Base-by-base conservation (phyloP, 2,797 vertebrate genomes). In the Philypnodon macrostomus region DNA sequence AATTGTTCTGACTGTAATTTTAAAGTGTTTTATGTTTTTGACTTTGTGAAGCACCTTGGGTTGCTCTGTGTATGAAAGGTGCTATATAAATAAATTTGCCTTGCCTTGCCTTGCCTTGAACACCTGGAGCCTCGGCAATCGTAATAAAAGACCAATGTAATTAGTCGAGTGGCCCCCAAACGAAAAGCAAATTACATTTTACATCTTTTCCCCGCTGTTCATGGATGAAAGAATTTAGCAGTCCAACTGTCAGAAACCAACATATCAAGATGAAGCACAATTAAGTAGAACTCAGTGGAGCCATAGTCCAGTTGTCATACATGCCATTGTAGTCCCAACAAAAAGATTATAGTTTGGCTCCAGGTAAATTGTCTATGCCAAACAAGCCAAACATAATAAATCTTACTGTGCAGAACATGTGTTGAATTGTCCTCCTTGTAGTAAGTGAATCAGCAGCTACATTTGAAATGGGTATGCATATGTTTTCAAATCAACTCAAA, bases 61-160 rank as follows among this genome's bases (percentile, higher is more conserved):
- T n/a, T n/a, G n/a, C n/a, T n/a, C n/a, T n/a, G n/a, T n/a, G n/a
- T n/a, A n/a, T n/a, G n/a, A n/a, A n/a, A n/a, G n/a, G n/a, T n/a
- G n/a, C n/a, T n/a, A n/a, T n/a, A n/a, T n/a, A n/a, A n/a, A n/a
- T n/a, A n/a, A n/a, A n/a, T n/a, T n/a, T n/a, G n/a, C n/a, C n/a
- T n/a, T n/a, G n/a, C n/a, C n/a, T 42, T 23, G 30, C 36, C 53
- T 63, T 32, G 55, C 62, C 63, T 53, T 41, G 40, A 72, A 72
- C 53, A 76, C 68, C 59, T 63, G 69, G 59, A 51, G 47, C 54
- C 48, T 63, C 53, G 49, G 63, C 48, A 53, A 53, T 33, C 32
- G 44, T 46, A 19, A 46, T 32, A 32, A 44, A 44, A 44, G 41
- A 42, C 35, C 57, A 29, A 21, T 37, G 58, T 44, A 58, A 79